These are phyloP conservation scores for Crocodylus rhombifer DNA, from an alignment of 2,797 vertebrate species.

Conservation along the genomic window DNA sequence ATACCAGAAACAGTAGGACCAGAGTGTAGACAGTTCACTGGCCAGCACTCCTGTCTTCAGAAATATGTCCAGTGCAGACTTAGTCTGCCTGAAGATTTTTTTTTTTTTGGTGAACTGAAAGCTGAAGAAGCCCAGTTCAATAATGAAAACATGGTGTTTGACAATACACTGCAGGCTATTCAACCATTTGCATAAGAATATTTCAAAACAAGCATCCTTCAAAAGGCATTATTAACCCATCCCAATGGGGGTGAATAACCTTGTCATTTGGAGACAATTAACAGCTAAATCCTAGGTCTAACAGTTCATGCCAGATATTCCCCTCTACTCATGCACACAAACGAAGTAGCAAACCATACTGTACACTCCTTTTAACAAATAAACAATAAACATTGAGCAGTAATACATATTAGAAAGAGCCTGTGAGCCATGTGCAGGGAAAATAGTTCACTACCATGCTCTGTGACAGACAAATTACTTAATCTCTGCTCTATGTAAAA, in stretches of 20 bases:
- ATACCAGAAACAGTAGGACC: background rate
- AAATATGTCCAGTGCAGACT: background rate
- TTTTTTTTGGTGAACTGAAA: background rate
- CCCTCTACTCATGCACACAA: background rate
- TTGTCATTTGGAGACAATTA: background rate
- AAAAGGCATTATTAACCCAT: background rate
- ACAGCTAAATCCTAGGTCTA: background rate
- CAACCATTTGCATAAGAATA: background rate
- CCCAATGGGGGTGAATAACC: background rate
- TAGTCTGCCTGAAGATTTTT: background rate
- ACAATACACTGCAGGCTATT: background rate
- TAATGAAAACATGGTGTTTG: background rate
- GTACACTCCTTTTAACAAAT: background rate
- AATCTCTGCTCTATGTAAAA: background rate
- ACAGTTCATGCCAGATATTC: background rate
- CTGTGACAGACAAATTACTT: background rate
- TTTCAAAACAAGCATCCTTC: background rate
- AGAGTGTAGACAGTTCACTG: background rate
- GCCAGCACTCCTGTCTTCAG: background rate
- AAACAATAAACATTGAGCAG: background rate
- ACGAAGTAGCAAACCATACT: background rate
- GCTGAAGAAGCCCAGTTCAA: background rate
- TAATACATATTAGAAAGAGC: background rate
- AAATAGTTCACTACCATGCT: background rate
- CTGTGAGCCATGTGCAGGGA: background rate